Percentiles rank a stretch among this genome's conserved stretches.
phyloP scores from a whole-genome alignment of 2,113 vertebrate genomes.

The Sinocyclocheilus anophthalmus region DNA sequence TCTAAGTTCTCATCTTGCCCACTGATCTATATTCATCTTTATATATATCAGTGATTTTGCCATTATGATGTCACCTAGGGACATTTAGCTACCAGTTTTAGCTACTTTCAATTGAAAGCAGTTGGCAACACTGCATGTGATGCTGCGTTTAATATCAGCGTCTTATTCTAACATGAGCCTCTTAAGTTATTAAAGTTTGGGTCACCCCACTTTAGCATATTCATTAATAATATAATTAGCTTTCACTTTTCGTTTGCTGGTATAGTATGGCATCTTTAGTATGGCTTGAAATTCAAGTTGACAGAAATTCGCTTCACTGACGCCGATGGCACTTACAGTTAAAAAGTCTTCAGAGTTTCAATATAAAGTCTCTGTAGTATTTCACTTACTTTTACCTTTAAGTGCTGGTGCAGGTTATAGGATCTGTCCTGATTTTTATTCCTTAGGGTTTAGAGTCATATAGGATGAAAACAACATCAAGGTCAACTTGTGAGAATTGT shows the following conservation, averaged over 20 bases:
- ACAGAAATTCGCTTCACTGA: not conserved
- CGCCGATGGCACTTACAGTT: not conserved
- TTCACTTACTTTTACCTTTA: not conserved
- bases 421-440: not conserved
- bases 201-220: conserved; percentile 5
- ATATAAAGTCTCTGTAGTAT: not conserved
- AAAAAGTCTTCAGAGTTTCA: not conserved
- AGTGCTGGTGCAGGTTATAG: not conserved
- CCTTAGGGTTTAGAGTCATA: not conserved
- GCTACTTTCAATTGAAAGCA: too few species aligned
- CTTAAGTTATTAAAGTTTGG: too few species aligned
- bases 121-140: too few species aligned
- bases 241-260: not conserved
- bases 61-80: too few species aligned
- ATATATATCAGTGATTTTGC: too few species aligned
- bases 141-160: too few species aligned
- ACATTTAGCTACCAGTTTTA: too few species aligned
- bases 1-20: too few species aligned
- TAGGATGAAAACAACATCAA: conserved; percentile 15
- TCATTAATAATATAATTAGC: not conserved
- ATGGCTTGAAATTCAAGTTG: conserved; percentile 8
- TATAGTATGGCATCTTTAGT: not conserved
- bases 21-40: too few species aligned
- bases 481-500: conserved; percentile 13
- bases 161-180: too few species aligned